Evolutionary conservation across 1,140 invertebrate genomes (phyloP), one percentile per base, ranked within the genome.

Genomic region (Penaeus japonicus): DNA sequence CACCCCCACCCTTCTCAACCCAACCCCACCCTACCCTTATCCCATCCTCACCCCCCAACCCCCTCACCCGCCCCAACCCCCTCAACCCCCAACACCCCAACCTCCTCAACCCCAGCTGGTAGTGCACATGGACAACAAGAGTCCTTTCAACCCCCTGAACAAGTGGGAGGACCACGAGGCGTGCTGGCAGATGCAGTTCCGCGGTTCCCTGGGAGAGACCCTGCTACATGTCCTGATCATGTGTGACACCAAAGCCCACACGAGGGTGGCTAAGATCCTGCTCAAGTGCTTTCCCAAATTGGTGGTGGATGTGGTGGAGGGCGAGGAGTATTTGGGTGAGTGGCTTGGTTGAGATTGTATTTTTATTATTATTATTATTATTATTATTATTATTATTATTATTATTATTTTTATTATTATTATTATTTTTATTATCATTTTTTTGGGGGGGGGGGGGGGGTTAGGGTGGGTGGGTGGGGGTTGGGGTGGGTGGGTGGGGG

Each of bases 111-210:
- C 88, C 1, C 92, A 96, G 93, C 95, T 97, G 0, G 95, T 96
- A 2, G 92, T 97, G 70, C 96, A 96, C 5, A 96, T 97, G 84
- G 96, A 97, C 92, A 96, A 95, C 0, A 93, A 96, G 0, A 96
- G 95, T 30, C 94, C 94, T 1, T 96, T 96, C 91, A 97, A 98
- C 93, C 97, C 96, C 0, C 92, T 97, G 5, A 95, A 95, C 1
- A 96, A 96, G 90, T 98, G 97, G 97, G 94, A 94, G 83, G 97
- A 98, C 92, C 97, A 98, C 92, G 96, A 97, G 89, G 97, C 97
- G 0, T 99, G 98, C 92, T 99, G 98, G 98, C 97, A 98, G 92
- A 97, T 99, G 95, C 96, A 98, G 91, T 97, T 98, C 92, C 94
- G 98, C 55, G 98, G 98, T 0, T 97, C 97, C 0, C 93, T 99